Conservation (phyloP, 2,113 vertebrate species). For the Oncorhynchus keta region DNA sequence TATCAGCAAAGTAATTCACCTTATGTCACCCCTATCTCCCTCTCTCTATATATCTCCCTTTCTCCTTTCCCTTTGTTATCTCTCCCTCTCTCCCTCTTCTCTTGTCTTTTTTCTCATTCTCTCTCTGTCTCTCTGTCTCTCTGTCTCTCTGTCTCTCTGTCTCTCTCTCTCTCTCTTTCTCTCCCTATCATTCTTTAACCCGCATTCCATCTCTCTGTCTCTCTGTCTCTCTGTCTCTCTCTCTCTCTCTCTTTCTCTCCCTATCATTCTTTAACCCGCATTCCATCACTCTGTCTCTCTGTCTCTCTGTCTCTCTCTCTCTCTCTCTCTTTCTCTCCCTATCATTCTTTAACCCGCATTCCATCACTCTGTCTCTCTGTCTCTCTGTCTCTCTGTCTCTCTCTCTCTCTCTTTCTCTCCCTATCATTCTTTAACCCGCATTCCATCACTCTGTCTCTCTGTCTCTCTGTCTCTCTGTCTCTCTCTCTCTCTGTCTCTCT, state of each 20-base stretch:
- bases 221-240: no score
- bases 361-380: slow-evolving; percentile 18
- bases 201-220: slow-evolving; percentile 19
- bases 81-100: background rate
- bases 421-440: background rate
- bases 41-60: background rate
- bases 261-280: background rate
- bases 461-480: background rate
- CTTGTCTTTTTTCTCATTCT: slow-evolving; percentile 2
- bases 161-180: slow-evolving; percentile 10
- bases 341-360: background rate
- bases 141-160: no score
- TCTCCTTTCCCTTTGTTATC: background rate
- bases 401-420: slow-evolving; percentile 42
- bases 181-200: background rate
- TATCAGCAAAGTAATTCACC: no score
- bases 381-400: no score
- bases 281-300: background rate
- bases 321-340: slow-evolving; percentile 18
- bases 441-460: background rate
- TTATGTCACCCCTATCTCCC: background rate
- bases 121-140: slow-evolving; percentile 39
- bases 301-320: background rate
- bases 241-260: slow-evolving; percentile 19
- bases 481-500: slow-evolving; percentile 20